Percentiles rank a stretch among this genome's conserved stretches.
These are phyloP conservation scores for Polietes domitor DNA, from an alignment of 2,888 invertebrate species.

Conservation along the genomic window DNA sequence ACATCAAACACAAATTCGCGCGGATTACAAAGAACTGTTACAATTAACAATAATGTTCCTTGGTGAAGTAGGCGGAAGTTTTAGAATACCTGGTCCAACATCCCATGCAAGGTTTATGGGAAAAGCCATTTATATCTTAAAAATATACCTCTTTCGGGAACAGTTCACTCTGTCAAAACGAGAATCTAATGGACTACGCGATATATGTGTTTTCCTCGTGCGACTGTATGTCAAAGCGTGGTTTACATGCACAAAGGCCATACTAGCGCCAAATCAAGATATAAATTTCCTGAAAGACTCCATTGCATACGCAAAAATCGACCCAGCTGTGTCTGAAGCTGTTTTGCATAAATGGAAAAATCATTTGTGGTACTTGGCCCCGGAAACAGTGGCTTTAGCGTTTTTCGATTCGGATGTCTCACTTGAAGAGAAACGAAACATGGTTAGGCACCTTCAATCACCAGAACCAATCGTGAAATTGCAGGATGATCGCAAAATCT, in stretches of 20 bases:
- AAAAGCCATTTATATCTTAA: constrained; percentile 33
- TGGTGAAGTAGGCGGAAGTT: constrained; percentile 21
- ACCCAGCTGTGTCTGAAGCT: constrained; percentile 23
- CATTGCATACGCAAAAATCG: constrained; percentile 32
- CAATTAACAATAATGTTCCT: constrained; percentile 24
- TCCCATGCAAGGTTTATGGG: constrained; percentile 28
- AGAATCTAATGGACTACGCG: constrained; percentile 6
- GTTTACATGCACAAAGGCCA: constrained; percentile 4
- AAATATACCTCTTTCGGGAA: constrained; percentile 29
- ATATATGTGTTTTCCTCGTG: constrained; percentile 25
- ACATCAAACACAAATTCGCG: constrained; percentile 9
- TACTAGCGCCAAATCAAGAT: background rate
- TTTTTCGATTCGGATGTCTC: constrained; percentile 33
- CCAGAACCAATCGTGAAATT: constrained; percentile 16
- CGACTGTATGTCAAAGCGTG: no score
- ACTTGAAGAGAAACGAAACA: constrained; percentile 31
- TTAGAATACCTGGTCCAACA: constrained; percentile 16
- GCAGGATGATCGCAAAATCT: constrained; percentile 4
- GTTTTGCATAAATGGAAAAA: constrained; percentile 31
- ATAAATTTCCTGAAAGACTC: constrained; percentile 25
- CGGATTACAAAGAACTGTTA: background rate
- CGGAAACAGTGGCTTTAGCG: constrained; percentile 34
- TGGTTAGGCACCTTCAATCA: background rate
- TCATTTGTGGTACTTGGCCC: constrained; percentile 40
- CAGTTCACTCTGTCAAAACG: background rate